Base-by-base conservation (phyloP, 1,140 invertebrate species). In the Drosophila lowei region DNA sequence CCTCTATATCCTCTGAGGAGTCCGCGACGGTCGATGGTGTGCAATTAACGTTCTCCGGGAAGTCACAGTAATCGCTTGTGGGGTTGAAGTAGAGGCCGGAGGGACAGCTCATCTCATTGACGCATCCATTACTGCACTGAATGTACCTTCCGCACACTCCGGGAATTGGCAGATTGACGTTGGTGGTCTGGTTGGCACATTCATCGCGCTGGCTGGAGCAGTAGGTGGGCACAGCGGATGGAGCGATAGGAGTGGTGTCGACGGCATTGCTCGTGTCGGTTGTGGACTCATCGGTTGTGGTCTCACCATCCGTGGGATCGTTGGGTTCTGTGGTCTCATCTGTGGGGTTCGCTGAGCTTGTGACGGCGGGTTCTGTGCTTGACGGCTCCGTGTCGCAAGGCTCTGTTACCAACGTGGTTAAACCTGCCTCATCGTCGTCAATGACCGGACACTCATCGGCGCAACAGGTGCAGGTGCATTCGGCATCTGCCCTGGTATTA, bases 401-500 rank as follows among this genome's bases (percentile, higher is more conserved):
- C 44, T 59, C 52, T 1, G 71, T 63, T 23, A 72, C 13, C 3
- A 38, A 13, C 15, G 57, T 47, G 52, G 71, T 11, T 5, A 15
- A 0, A 25, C 63, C 25, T 9, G 64, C 16, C 16, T 54, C 6
- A 2, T 38, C 49, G 0, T 62, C 56, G 2, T 30, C 48, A 11
- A 46, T 9, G 13, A 70, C 48, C 2, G 44, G 34, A 21, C 81
- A 86, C 44, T 81, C 70, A 6, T 78, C 66, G 6, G 53, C 77
- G 38, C 81, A 86, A 25, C 81, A 86, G 1, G 63, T 72, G 54
- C 81, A 86, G 15, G 46, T 47, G 34, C 81, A 86, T 9, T 34
- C 30, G 0, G 30, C 9, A 34, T 34, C 30, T 11, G 30, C 9
- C 9, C 6, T 66, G 63, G 7, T 74, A 13, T 55, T 60, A 0